Base-by-base conservation (phyloP, 2,113 vertebrate species). In the Scomber scombrus region DNA sequence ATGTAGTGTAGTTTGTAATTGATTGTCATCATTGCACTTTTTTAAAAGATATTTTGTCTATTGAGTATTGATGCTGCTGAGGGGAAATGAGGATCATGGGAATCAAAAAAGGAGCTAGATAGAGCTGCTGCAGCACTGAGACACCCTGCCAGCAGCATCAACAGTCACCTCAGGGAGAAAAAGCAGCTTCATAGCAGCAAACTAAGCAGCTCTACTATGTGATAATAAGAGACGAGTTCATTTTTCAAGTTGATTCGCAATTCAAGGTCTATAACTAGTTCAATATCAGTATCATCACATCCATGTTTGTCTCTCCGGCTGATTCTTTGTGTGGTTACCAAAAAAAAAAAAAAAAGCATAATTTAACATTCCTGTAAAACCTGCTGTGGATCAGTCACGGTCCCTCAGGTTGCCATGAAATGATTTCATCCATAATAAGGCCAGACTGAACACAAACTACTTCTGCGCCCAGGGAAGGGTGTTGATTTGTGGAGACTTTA, bases 401-500 rank as follows among this genome's bases (percentile, higher is more conserved):
- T 72, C 15, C 67, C 71, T 69, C 55, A 15, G 71, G 72, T 58
- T 60, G 66, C 45, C 64, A 58, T 51, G 19, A 84, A 69, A 66
- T 66, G 54, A 67, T 81, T 76, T 76, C 18, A 76, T 43, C 31
- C 50, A 72, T 57, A 45, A 55, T 72, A 63, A 67, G 5, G n/a
- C 26, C 52, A 61, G 23, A 49, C 3, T 19, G 29, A 70, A 75
- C 75, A 63, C 56, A 68, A 50, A 68, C 9, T 62, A 65, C 58
- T 46, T 51, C 66, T 47, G 7, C 16, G n/a, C 54, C 3, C n/a
- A 16, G 29, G 10, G 23, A 70, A 23, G 31, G 3, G 52, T 61
- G 67, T 40, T 49, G 62, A 72, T 61, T 68, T 52, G 62, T 75
- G 34, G 21, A 18, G 58, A 64, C 23, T 9, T 31, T 12, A 51